Conservation (phyloP, 2,113 vertebrate species). For the Acanthisitta chloris region DNA sequence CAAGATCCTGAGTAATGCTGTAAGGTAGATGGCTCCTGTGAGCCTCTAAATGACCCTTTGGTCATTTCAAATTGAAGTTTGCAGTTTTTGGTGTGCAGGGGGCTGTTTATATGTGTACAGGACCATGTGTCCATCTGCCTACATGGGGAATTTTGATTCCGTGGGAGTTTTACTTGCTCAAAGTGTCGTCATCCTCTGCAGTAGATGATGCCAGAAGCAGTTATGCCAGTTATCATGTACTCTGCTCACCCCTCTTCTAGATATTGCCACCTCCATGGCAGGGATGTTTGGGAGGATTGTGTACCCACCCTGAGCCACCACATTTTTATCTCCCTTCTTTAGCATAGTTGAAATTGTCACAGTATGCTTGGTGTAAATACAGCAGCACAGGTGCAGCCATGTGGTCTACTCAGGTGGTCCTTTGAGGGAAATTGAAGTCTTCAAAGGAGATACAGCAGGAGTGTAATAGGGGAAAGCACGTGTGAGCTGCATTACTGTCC, state of each 20-base stretch:
- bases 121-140: neutral
- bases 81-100: neutral
- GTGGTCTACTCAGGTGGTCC: neutral
- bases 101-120: neutral
- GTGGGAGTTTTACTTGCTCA: neutral
- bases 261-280: neutral
- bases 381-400: neutral
- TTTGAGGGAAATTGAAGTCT: neutral
- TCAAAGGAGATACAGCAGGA: neutral
- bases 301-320: accelerated
- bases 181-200: neutral
- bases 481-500: neutral
- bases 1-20: neutral
- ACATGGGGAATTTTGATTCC: neutral
- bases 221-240: neutral
- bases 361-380: neutral
- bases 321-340: neutral
- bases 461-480: neutral
- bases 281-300: neutral
- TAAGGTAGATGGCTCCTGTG: neutral
- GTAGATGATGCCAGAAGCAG: neutral
- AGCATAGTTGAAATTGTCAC: neutral
- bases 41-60: too few relatives aligned
- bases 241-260: neutral
- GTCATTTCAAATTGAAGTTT: neutral